phyloP scores from a whole-genome alignment of 2,797 vertebrate genomes.

The Microcaecilia unicolor region DNA sequence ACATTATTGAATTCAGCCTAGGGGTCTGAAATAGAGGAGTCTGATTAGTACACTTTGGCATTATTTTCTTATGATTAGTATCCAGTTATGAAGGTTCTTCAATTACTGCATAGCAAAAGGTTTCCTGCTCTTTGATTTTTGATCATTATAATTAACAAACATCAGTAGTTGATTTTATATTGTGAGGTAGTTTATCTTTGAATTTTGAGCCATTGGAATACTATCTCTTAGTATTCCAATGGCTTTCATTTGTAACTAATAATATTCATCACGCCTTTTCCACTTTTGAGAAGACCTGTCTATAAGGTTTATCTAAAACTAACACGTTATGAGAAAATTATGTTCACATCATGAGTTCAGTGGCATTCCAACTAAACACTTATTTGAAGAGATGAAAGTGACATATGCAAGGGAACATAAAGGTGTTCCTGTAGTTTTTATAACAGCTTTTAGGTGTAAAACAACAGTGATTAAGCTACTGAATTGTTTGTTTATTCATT shows the following conservation, averaged over 20 bases:
- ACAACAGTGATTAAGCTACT: constrained; percentile 33
- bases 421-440: constrained; percentile 29
- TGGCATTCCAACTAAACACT: constrained; percentile 33
- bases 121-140: too few relatives aligned
- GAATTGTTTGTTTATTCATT: constrained; percentile 35
- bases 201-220: too few relatives aligned
- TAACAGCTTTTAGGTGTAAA: constrained; percentile 35
- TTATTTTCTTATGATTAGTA: constrained; percentile 6
- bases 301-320: constrained; percentile 5
- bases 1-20: too few relatives aligned
- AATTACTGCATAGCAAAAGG: too few relatives aligned
- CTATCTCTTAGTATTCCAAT: too few relatives aligned
- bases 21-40: too few relatives aligned
- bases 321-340: constrained; percentile 19
- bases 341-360: constrained; percentile 14
- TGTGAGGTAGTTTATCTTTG: too few relatives aligned
- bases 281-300: constrained; percentile 6
- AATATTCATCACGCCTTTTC: constrained; percentile 8
- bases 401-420: constrained; percentile 29
- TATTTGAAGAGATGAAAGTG: constrained; percentile 35
- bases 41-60: too few relatives aligned
- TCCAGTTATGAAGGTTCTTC: too few relatives aligned
- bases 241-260: too few relatives aligned
- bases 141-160: too few relatives aligned
- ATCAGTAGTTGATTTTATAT: too few relatives aligned